These are phyloP conservation scores for Chanos chanos DNA, from an alignment of 2,797 vertebrate species.

Conservation along the genomic window DNA sequence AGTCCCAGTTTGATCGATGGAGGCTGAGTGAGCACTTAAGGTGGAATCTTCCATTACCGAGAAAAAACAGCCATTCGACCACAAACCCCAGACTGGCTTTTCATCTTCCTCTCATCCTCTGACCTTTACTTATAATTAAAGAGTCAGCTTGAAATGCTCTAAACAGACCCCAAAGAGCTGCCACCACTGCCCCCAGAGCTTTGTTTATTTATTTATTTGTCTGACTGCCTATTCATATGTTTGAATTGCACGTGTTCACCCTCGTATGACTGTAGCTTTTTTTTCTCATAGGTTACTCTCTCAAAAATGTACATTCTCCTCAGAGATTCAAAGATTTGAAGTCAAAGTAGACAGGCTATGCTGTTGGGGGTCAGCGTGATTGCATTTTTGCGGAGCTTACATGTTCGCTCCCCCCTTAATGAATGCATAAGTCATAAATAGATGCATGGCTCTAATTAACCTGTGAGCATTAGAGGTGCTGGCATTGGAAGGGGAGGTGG, in stretches of 20 bases:
- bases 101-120: slow-evolving; percentile 48
- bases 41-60: slow-evolving; percentile 46
- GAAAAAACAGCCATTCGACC: slow-evolving; percentile 51
- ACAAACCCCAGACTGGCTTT: slow-evolving; percentile 49
- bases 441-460: slow-evolving; percentile 81
- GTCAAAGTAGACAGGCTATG: too few relatives aligned
- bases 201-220: slow-evolving; percentile 43
- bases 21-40: slow-evolving; percentile 39
- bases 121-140: slow-evolving; percentile 69
- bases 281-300: too few relatives aligned
- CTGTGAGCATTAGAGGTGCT: slow-evolving; percentile 52
- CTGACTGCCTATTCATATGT: too few relatives aligned
- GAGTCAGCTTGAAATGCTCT: slow-evolving; percentile 67
- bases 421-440: slow-evolving; percentile 76
- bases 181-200: slow-evolving; percentile 42
- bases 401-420: slow-evolving; percentile 66
- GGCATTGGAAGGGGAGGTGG: slow-evolving; percentile 52
- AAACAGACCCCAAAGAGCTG: slow-evolving; percentile 60
- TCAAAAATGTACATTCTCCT: too few relatives aligned
- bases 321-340: too few relatives aligned
- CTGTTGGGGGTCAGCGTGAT: too few relatives aligned
- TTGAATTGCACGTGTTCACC: background rate
- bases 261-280: too few relatives aligned
- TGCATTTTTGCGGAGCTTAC: too few relatives aligned
- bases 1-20: slow-evolving; percentile 41